Percentiles rank a stretch among this genome's conserved stretches.
phyloP scores from a whole-genome alignment of 2,113 vertebrate species.

The Xerus inauris region DNA sequence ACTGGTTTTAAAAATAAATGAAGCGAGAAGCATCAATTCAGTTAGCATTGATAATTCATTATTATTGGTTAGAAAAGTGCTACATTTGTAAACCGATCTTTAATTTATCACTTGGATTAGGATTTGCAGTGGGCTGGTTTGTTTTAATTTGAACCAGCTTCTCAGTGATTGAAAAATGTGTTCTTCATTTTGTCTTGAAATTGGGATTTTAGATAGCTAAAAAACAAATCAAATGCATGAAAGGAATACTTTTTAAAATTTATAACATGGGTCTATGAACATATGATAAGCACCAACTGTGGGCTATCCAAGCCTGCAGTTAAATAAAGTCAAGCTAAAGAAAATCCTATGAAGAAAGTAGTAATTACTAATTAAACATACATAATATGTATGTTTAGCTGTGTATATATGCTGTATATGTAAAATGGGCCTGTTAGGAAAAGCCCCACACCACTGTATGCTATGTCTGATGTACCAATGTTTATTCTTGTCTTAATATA shows the following conservation, averaged over 20 bases:
- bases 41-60: constrained; percentile 89
- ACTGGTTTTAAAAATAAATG: constrained; percentile 88
- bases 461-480: not conserved
- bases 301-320: constrained; percentile 42
- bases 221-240: constrained; percentile 73
- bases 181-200: constrained; percentile 86
- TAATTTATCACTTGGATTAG: constrained; percentile 88
- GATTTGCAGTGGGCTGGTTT: constrained; percentile 86
- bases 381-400: constrained; percentile 36
- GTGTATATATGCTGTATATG: not conserved
- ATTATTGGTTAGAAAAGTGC: constrained; percentile 87
- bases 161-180: constrained; percentile 88
- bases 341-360: constrained; percentile 48
- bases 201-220: constrained; percentile 70
- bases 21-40: constrained; percentile 86
- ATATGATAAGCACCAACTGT: constrained; percentile 59
- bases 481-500: constrained; percentile 28
- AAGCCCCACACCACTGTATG: not conserved
- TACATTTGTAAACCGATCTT: constrained; percentile 86
- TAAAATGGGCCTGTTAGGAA: constrained; percentile 50
- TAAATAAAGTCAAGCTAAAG: constrained; percentile 64
- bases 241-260: constrained; percentile 64
- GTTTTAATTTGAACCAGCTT: constrained; percentile 87
- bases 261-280: constrained; percentile 68
- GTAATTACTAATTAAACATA: too few relatives aligned